A percentile compares a stretch with the other conserved stretches of the same genome.
Evolutionary conservation across 30 jellyfish, hydroid and myxozoan genomes (phyloP).

Genomic region (Aurelia coerulea): DNA sequence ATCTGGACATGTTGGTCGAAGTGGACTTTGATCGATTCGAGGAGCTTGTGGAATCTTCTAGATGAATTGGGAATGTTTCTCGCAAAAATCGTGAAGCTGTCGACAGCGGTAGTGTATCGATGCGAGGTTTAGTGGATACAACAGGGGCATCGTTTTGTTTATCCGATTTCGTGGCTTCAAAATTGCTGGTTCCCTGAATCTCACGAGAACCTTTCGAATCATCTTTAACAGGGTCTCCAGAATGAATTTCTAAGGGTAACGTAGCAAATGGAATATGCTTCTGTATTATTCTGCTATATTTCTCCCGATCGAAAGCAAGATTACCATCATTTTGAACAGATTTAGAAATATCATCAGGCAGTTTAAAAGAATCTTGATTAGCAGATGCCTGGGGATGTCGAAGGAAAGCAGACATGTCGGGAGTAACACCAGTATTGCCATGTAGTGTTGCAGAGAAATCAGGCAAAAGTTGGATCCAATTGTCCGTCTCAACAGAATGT

Average conservation of each 20-base stretch:
- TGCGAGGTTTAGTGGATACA: background rate
- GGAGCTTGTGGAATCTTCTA: conserved; percentile 14
- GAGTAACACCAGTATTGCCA: background rate
- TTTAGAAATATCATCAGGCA: no score
- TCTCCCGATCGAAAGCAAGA: conserved; percentile 25
- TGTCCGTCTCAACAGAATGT: background rate
- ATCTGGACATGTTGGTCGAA: conserved; percentile 35
- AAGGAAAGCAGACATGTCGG: background rate
- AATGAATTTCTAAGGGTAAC: background rate
- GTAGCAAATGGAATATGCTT: conserved; percentile 2
- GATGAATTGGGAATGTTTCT: conserved; percentile 30
- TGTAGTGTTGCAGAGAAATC: background rate
- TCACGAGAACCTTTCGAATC: no score
- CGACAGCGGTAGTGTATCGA: background rate
- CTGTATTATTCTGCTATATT: conserved; percentile 7
- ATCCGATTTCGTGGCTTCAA: no score
- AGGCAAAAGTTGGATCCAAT: conserved; percentile 6
- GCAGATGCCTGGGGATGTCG: background rate
- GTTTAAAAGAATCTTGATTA: no score
- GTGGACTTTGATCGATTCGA: conserved; percentile 31
- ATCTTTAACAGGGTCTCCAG: background rate
- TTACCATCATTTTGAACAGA: background rate
- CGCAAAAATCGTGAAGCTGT: conserved; percentile 6
- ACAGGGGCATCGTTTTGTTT: background rate
- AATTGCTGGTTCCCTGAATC: no score